These are phyloP conservation scores for Chiloscyllium punctatum DNA, from an alignment of 2,797 vertebrate genomes.

Conservation along the genomic window DNA sequence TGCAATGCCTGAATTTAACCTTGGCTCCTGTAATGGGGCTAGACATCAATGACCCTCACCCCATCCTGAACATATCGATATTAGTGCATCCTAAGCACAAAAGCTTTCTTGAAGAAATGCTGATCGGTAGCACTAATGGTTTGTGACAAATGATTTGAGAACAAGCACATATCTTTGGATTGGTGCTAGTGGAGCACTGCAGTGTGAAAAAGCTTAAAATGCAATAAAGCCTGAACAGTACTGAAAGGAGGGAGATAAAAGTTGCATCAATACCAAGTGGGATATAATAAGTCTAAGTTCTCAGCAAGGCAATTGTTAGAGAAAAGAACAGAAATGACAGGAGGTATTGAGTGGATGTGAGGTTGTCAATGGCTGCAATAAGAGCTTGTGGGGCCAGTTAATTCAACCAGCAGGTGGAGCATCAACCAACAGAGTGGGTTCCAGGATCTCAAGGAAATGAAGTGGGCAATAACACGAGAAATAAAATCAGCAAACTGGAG, in stretches of 20 bases:
- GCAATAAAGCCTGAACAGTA: not conserved
- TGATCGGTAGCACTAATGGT: not conserved
- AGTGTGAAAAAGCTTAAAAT: not conserved
- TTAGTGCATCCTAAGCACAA: not conserved
- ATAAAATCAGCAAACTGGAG: not conserved
- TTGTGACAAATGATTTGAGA: not conserved
- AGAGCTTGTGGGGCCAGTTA: not conserved
- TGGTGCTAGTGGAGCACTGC: not conserved
- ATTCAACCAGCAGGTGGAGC: not conserved
- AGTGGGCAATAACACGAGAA: not conserved
- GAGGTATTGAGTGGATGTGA: not conserved
- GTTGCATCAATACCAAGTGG: not conserved
- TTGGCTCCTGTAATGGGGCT: not conserved
- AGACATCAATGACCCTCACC: no score
- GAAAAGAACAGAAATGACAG: not conserved
- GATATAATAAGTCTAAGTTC: not conserved
- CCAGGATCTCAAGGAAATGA: not conserved
- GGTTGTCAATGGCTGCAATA: not conserved
- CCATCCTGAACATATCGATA: no score
- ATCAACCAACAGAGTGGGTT: not conserved
- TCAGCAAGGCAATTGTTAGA: not conserved
- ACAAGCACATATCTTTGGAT: not conserved
- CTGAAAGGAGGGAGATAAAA: not conserved
- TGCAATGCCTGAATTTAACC: not conserved
- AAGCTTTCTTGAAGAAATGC: not conserved